phyloP scores from a whole-genome alignment of 2,888 invertebrate species.

The Lasioglossum oenotherae region DNA sequence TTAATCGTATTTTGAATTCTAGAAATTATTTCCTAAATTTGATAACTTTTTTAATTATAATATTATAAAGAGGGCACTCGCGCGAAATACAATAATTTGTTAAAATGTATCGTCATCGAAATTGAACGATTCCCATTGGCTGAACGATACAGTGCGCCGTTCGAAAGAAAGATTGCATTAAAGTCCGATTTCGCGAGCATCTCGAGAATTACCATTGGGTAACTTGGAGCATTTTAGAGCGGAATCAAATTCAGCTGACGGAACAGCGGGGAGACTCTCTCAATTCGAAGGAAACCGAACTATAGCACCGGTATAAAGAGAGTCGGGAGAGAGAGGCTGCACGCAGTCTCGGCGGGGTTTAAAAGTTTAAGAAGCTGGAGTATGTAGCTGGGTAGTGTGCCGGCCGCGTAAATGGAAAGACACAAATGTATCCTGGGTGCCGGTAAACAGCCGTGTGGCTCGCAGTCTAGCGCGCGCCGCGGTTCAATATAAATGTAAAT shows the following conservation, averaged over 20 bases:
- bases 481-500: constrained; percentile 84
- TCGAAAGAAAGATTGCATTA: neutral
- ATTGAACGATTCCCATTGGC: neutral
- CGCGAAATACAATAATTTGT: neutral
- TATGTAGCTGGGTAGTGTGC: constrained; percentile 38
- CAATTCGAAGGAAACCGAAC: constrained; percentile 33
- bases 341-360: constrained; percentile 63
- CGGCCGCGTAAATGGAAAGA: constrained; percentile 76
- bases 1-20: too few species aligned
- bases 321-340: constrained; percentile 24
- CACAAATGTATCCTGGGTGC: constrained; percentile 77
- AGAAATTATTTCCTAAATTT: too few species aligned
- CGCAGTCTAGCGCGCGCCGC: constrained; percentile 74
- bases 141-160: neutral
- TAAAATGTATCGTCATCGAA: neutral
- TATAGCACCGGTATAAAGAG: constrained; percentile 50
- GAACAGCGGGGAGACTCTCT: neutral
- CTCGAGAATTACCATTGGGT: neutral
- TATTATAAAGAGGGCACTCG: too few species aligned
- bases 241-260: constrained; percentile 10
- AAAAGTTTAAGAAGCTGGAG: constrained; percentile 70
- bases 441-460: constrained; percentile 75
- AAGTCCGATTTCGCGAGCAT: neutral
- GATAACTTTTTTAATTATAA: too few species aligned
- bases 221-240: neutral